Evolutionary conservation across 2,888 invertebrate species (phyloP), one percentile per base, ranked within the genome.

Genomic region (Scaptomyza parva): DNA sequence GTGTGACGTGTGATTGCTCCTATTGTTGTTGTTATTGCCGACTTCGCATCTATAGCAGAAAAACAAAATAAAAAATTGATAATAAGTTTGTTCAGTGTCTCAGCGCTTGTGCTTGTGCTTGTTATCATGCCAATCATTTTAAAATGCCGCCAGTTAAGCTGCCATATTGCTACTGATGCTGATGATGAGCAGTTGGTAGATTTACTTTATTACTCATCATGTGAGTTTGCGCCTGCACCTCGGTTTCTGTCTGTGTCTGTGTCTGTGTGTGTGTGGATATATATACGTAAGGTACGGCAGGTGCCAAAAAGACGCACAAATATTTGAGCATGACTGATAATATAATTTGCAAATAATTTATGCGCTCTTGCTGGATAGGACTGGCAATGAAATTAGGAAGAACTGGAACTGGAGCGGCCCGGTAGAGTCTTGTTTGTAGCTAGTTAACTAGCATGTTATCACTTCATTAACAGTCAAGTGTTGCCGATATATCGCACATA

Each of bases 171-270:
- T 39, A 17, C 24, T 61, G 45, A 41, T 52, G 37, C 33, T 39
- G n/a, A 18, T 61, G 45, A 41, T 50, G 63, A 55, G 52, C 43
- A 51, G 67, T 44, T 70, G 78, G 50, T 73, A 78, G 78, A 70
- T 86, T 87, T 75, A 85, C 75, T 73, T 78, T 78, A 81, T 86
- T 87, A 87, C 85, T 86, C 87, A 86, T 87, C 76, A 47, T 70
- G 82, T 71, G 66, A 60, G 69, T 43, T 35, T 24, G 33, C 45
- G 48, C 26, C 22, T 33, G 40, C 48, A 35, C 8, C 22, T n/a
- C 4, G n/a, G 33, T 55, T 14, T 14, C 8, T 33, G 37, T 64
- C 66, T 59, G n/a, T n/a, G n/a, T n/a, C 22, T 14, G 44, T 17
- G 9, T 30, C 44, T 67, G 61, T 78, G n/a, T n/a, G n/a, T n/a